Evolutionary conservation across 2,888 invertebrate species (phyloP).

Genomic region (Amiota mariae): DNA sequence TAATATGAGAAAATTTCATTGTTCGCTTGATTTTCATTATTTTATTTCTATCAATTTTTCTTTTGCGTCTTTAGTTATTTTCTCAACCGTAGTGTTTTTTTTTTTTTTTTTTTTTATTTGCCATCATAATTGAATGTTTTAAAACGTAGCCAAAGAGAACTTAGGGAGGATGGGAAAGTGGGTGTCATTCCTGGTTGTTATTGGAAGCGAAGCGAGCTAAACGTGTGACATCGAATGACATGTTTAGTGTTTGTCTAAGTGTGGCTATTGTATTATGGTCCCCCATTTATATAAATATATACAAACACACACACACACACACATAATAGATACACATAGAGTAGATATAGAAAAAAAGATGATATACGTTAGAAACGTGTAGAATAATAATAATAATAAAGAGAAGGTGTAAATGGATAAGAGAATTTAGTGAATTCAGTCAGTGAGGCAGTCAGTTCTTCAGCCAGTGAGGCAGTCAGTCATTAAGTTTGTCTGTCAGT

Average conservation of each 20-base stretch:
- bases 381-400: not conserved
- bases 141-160: not conserved
- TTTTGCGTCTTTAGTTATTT: too few relatives aligned
- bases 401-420: not conserved
- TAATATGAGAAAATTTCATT: conserved; percentile 9
- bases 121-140: conserved; percentile 28
- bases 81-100: not conserved
- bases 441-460: not conserved
- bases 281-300: not conserved
- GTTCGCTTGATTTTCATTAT: not conserved
- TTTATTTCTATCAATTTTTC: not conserved
- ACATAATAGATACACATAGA: not conserved
- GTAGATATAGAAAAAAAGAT: conserved; percentile 4
- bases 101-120: conserved; percentile 13
- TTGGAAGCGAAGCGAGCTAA: not conserved
- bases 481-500: not conserved
- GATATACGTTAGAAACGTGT: conserved; percentile 2
- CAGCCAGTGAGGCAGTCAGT: not conserved
- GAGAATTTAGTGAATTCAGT: too few relatives aligned
- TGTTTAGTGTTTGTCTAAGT: conserved; percentile 30
- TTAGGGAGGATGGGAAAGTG: not conserved
- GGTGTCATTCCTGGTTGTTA: too few relatives aligned
- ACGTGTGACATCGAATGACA: conserved; percentile 51
- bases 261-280: conserved; percentile 9
- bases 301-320: not conserved